Base-by-base conservation (phyloP, 2,888 invertebrate genomes). In the Schrankia costaestrigalis region DNA sequence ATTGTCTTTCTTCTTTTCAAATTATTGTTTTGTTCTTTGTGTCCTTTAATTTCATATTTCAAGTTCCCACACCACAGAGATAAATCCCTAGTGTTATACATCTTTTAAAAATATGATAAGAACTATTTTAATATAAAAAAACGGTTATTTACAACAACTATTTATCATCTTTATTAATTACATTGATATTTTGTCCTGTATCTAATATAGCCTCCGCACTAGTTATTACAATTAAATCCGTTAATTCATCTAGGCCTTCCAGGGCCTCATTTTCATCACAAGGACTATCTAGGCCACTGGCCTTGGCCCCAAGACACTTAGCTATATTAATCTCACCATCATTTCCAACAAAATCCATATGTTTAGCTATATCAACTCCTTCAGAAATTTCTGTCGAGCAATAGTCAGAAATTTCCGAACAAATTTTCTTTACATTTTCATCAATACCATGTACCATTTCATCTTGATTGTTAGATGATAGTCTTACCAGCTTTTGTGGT, bases 191-290 rank as follows among this genome's bases (percentile, higher is more conserved):
- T 17, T 73, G 80, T 12, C 75, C 80, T 0, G 74, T 77, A 53
- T 82, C 81, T 46, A 84, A 65, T 5, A 80, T 82, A 27, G 82
- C 83, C 41, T 82, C 84, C 5, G 79, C 81, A 49, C 83, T 83
- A 0, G 77, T 79, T 73, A 83, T 81, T 3, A 83, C 83, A 27
- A 81, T 84, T 4, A 82, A 81, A 29, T 84, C 84, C 1, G 63
- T 71, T 14, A 82, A 72, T 42, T 75, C 79, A 1, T 46, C 63
- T 11, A 68, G 42, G 43, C 70, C 74, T 59, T 76, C 76, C 17
- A 63, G 57, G 11, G 45, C 44, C 10, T 18, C 38, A n/a, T 1
- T 18, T 15, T 14, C 24, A 11, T 44, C 43, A 10, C 41, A 47
- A 3, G 59, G 59, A 28, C 52, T 61, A 29, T 71, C 71, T 6